These are phyloP conservation scores for Acanthopagrus latus DNA, from an alignment of 2,797 vertebrate genomes.

Conservation along the genomic window DNA sequence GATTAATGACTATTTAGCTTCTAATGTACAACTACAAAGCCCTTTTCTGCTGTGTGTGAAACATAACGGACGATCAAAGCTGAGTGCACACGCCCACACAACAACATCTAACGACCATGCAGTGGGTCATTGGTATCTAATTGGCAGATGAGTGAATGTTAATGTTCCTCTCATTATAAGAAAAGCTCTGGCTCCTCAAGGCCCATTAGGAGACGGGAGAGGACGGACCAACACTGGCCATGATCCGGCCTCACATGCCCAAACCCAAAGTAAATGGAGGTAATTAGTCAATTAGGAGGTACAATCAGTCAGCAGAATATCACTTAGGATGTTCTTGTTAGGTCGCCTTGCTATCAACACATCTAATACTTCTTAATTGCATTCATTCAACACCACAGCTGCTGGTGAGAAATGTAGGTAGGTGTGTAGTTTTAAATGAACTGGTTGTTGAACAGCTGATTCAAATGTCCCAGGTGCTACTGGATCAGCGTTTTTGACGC, in stretches of 20 bases:
- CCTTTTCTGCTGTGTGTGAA: constrained; percentile 43
- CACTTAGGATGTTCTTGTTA: constrained; percentile 53
- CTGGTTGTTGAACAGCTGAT: constrained; percentile 55
- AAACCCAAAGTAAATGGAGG: constrained; percentile 68
- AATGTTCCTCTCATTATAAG: constrained; percentile 78
- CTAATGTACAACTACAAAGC: constrained; percentile 33
- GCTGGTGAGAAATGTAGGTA: constrained; percentile 46
- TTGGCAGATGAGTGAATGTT: constrained; percentile 76
- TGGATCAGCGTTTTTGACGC: constrained; percentile 36
- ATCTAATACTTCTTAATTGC: constrained; percentile 58
- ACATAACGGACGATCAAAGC: constrained; percentile 64
- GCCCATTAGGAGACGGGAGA: constrained; percentile 64
- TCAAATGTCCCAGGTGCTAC: constrained; percentile 66
- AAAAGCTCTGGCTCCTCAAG: constrained; percentile 62
- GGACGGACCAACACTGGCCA: constrained; percentile 53
- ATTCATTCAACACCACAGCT: constrained; percentile 23
- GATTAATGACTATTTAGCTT: constrained; percentile 32
- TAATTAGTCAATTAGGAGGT: constrained; percentile 73
- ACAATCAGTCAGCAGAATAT: constrained; percentile 55
- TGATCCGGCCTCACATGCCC: constrained; percentile 38
- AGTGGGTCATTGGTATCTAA: constrained; percentile 74
- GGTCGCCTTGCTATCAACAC: constrained; percentile 21
- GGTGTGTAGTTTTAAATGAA: constrained; percentile 29
- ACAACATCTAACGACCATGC: constrained; percentile 64
- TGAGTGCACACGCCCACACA: constrained; percentile 62